These are phyloP conservation scores for Dolichopus griseipennis DNA, from an alignment of 2,888 invertebrate genomes.

Conservation along the genomic window DNA sequence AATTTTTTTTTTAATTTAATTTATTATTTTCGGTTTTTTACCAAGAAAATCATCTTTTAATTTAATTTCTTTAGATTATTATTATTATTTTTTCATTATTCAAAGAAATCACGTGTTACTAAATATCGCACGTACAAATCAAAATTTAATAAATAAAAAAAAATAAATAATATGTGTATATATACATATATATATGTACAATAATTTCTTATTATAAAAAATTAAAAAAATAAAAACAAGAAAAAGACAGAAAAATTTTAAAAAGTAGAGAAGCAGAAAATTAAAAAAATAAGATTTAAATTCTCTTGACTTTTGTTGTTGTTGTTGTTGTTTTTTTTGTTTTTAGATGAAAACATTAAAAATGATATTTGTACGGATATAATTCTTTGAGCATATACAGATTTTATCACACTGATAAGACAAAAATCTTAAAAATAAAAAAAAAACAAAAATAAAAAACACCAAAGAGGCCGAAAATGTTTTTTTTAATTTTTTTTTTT, in stretches of 20 bases:
- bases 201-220: no score
- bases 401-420: not conserved
- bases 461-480: conserved; percentile 2
- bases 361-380: not conserved
- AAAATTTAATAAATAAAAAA: not conserved
- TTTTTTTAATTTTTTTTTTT: no score
- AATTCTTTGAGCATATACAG: not conserved
- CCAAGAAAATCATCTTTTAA: not conserved
- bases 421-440: not conserved
- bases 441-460: not conserved
- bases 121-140: conserved; percentile 3
- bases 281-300: no score
- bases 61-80: not conserved
- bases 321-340: no score
- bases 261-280: no score
- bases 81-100: not conserved
- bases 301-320: no score
- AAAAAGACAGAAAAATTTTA: no score
- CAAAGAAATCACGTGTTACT: not conserved
- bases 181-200: no score
- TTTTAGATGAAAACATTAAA: not conserved
- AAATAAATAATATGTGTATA: no score
- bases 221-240: no score
- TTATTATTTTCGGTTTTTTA: not conserved
- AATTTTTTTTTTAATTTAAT: not conserved